phyloP scores from a whole-genome alignment of 2,113 vertebrate genomes.

The Anthoscopus minutus region DNA sequence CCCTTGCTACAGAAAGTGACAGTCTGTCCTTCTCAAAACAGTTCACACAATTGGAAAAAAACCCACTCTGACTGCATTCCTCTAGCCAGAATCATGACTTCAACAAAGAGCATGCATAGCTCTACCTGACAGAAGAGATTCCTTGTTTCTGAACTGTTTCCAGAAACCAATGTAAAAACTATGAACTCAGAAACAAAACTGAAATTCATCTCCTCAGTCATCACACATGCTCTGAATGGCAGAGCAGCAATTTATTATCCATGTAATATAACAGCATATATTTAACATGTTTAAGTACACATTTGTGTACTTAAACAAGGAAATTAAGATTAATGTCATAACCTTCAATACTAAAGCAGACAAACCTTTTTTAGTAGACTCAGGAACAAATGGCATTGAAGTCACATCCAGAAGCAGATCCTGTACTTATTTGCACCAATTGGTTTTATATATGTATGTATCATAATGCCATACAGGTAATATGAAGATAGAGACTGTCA shows the following conservation, averaged over 20 bases:
- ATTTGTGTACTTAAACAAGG: background rate
- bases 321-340: background rate
- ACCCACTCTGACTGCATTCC: background rate
- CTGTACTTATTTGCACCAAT: background rate
- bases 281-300: too few relatives aligned
- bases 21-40: background rate
- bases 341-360: background rate
- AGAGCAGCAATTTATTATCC: background rate
- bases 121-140: background rate
- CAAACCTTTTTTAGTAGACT: background rate
- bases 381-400: background rate
- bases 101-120: background rate
- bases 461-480: background rate
- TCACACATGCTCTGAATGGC: background rate
- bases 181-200: background rate
- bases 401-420: background rate
- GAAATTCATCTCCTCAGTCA: background rate
- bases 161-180: background rate
- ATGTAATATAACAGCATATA: background rate
- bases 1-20: background rate
- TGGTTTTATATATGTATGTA: background rate
- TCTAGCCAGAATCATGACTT: background rate
- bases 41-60: background rate
- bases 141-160: background rate
- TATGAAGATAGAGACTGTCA: background rate